Base-by-base conservation (phyloP, 2,113 vertebrate species). In the Ammodytes marinus region DNA sequence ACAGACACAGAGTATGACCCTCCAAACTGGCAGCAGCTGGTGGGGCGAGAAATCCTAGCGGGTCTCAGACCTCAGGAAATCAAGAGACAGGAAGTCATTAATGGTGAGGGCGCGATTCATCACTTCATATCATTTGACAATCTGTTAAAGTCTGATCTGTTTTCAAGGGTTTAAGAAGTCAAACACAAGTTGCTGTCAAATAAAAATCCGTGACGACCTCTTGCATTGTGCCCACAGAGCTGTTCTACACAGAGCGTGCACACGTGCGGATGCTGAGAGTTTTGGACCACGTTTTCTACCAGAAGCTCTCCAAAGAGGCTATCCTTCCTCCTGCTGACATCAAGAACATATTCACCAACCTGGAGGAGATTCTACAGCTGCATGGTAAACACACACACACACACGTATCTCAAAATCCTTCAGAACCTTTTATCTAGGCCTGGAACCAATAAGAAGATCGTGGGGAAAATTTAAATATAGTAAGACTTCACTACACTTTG, bases 11-110 rank as follows among this genome's bases (percentile, higher is more conserved):
- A 99, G 85, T 96, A 89, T n/a, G 97, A 99, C 90, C 97, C 96
- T 40, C 96, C 96, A 45, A 98, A 97, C 92, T 99, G 98, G 98
- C 98, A 99, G 94, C 97, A 98, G 71, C 95, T 97, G 0, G 98
- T 99, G 79, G 97, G 97, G 85, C 93, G 95, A 61, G 98, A 99
- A 63, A 93, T 99, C 49, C 90, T 99, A 14, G 86, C 97, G 6
- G 95, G 95, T 53, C 96, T 99, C 73, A 96, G 96, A 43, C 95
- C 96, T 65, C 97, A 96, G n/a, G 97, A 99, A 86, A 99, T 99
- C 92, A 99, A 99, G 87, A 96, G 97, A 64, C 98, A 99, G 52
- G 98, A 99, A 91, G 98, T 99, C 80, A 99, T 99, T 71, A 97
- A 99, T 55, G 98, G 98, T 99, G 87, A 96, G 93, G 14, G 69